Conservation (phyloP, 1,140 invertebrate species). For the Vollenhovia emeryi region DNA sequence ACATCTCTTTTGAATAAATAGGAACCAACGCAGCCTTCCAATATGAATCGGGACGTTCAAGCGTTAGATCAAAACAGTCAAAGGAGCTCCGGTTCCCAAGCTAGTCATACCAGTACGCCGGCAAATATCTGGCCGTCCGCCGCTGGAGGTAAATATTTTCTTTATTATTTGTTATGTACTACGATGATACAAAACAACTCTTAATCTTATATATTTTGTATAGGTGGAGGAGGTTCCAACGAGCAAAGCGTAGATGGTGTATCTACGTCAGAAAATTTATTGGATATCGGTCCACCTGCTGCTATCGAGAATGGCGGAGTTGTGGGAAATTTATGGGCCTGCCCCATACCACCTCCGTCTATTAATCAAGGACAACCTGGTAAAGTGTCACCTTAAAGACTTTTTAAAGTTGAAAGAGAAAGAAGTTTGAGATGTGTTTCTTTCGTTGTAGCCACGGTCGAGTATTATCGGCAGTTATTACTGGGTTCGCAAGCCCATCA, state of each 20-base stretch:
- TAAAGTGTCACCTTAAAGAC: slow-evolving; percentile 60
- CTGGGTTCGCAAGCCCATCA: slow-evolving; percentile 86
- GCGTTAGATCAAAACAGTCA: slow-evolving; percentile 74
- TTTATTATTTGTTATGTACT: background rate
- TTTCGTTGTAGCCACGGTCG: slow-evolving; percentile 68
- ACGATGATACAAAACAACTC: background rate
- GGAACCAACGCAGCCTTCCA: slow-evolving; percentile 76
- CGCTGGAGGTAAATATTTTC: slow-evolving; percentile 68
- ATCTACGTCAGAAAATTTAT: slow-evolving; percentile 77
- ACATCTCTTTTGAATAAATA: slow-evolving; percentile 55
- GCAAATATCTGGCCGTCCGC: slow-evolving; percentile 77
- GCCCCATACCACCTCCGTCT: slow-evolving; percentile 63
- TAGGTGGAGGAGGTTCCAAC: slow-evolving; percentile 68
- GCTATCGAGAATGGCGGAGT: slow-evolving; percentile 75
- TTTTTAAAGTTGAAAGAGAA: background rate
- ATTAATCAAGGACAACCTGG: slow-evolving; percentile 75
- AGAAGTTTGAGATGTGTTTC: slow-evolving; percentile 13
- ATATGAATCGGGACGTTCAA: slow-evolving; percentile 77
- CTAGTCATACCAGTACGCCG: slow-evolving; percentile 78
- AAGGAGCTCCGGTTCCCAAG: slow-evolving; percentile 76
- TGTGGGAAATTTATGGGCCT: slow-evolving; percentile 75
- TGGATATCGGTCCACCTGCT: slow-evolving; percentile 77
- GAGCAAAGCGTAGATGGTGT: slow-evolving; percentile 76
- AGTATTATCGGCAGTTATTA: slow-evolving; percentile 82
- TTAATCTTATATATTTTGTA: background rate